Percentiles rank a stretch among this genome's conserved stretches.
Evolutionary conservation across 1,140 invertebrate genomes (phyloP).

Genomic region (Conopomorpha cramerella): DNA sequence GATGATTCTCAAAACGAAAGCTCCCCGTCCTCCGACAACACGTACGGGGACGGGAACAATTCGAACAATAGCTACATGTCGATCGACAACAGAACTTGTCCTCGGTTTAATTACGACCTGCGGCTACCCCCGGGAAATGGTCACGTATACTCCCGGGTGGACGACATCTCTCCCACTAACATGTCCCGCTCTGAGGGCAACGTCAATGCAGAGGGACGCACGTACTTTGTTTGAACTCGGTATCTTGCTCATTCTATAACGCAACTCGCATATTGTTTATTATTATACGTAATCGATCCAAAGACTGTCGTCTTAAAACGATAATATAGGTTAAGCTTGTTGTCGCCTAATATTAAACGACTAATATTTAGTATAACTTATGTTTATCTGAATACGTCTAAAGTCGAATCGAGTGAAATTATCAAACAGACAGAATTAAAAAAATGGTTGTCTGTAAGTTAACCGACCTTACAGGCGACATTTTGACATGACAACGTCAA

Average conservation of each 20-base stretch:
- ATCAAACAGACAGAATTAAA: no score
- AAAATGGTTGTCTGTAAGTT: no score
- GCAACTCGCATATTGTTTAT: no score
- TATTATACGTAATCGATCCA: no score
- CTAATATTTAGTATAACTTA: no score
- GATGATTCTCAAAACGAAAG: slow-evolving; percentile 48
- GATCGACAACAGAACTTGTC: slow-evolving; percentile 51
- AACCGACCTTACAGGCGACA: no score
- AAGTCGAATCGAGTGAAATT: no score
- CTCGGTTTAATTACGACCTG: slow-evolving; percentile 57
- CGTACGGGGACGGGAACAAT: slow-evolving; percentile 51
- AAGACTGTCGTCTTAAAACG: no score
- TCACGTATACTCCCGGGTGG: slow-evolving; percentile 55
- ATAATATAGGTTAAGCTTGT: no score
- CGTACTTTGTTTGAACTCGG: slow-evolving; percentile 49
- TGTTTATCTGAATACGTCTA: no score
- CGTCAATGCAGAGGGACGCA: slow-evolving; percentile 39
- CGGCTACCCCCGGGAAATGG: slow-evolving; percentile 47
- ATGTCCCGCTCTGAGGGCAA: slow-evolving; percentile 31
- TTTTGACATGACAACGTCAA: no score
- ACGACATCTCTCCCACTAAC: slow-evolving; percentile 43
- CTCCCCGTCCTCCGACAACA: slow-evolving; percentile 50
- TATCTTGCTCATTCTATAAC: slow-evolving; percentile 21
- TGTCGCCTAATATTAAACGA: no score
- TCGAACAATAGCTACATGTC: slow-evolving; percentile 60